Percentiles rank a stretch among this genome's conserved stretches.
These are phyloP conservation scores for Platysternon megacephalum DNA, from an alignment of 2,113 vertebrate species.

Conservation along the genomic window DNA sequence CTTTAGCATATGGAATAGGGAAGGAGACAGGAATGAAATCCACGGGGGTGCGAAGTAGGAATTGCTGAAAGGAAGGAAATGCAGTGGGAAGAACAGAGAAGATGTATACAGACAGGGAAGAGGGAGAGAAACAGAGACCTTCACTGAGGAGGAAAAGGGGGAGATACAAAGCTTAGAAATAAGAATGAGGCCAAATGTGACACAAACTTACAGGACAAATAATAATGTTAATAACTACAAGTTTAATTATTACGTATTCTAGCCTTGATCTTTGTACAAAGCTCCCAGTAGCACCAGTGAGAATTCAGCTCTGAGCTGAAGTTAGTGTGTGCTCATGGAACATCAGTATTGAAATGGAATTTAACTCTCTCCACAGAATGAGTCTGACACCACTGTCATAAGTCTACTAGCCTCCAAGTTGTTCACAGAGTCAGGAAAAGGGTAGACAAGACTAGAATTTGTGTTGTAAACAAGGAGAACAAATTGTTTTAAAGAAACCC, in stretches of 20 bases:
- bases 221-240: neutral
- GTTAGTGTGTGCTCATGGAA: neutral
- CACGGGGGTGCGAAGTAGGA: neutral
- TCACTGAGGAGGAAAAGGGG: neutral
- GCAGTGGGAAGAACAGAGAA: neutral
- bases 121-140: neutral
- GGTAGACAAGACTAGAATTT: neutral
- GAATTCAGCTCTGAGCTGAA: neutral
- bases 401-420: fast-evolving
- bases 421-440: neutral
- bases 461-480: neutral
- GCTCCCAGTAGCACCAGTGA: neutral
- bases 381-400: neutral
- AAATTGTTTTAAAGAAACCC: neutral
- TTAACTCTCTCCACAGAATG: neutral
- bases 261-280: neutral
- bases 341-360: neutral
- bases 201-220: neutral
- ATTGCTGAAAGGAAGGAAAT: neutral
- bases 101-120: neutral
- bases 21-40: neutral
- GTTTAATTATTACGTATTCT: neutral
- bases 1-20: neutral
- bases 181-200: neutral
- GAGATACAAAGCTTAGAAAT: neutral